Percentiles rank a stretch among this genome's conserved stretches.
Evolutionary conservation across 1,140 invertebrate species (phyloP).

Genomic region (Ectropis grisescens): DNA sequence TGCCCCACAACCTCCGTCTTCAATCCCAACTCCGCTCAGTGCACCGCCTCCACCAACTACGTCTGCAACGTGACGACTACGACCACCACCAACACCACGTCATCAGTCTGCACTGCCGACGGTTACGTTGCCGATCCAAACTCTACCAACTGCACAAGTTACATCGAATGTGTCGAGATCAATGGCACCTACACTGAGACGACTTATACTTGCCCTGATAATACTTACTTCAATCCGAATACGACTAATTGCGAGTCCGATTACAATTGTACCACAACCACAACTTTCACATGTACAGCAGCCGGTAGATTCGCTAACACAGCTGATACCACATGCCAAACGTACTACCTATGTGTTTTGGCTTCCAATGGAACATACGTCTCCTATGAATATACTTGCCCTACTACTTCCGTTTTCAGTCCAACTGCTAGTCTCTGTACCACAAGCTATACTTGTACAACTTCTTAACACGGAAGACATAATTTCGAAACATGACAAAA

Average conservation of each 20-base stretch:
- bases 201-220: slow-evolving; percentile 15
- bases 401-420: slow-evolving; percentile 23
- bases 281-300: slow-evolving; percentile 21
- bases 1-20: slow-evolving; percentile 39
- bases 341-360: slow-evolving; percentile 25
- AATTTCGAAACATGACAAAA: too few species aligned
- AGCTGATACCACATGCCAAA: slow-evolving; percentile 23
- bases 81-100: slow-evolving; percentile 6
- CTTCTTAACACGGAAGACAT: background rate
- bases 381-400: slow-evolving; percentile 26
- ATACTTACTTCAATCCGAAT: slow-evolving; percentile 27
- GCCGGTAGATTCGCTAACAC: slow-evolving; percentile 28
- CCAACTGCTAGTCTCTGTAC: slow-evolving; percentile 17
- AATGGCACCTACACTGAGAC: slow-evolving; percentile 20
- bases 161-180: slow-evolving; percentile 28
- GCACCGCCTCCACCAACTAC: slow-evolving; percentile 23
- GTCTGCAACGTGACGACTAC: slow-evolving; percentile 19
- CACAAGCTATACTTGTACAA: slow-evolving; percentile 18
- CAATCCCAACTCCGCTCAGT: slow-evolving; percentile 18
- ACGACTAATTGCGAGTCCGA: slow-evolving; percentile 28
- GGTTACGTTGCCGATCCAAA: slow-evolving; percentile 24
- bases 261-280: slow-evolving; percentile 19
- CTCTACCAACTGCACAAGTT: slow-evolving; percentile 21
- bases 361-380: slow-evolving; percentile 12
- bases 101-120: slow-evolving; percentile 25